A percentile compares a stretch with the other conserved stretches of the same genome.
phyloP scores from a whole-genome alignment of 2,113 vertebrate genomes.

The Mustelus asterias region DNA sequence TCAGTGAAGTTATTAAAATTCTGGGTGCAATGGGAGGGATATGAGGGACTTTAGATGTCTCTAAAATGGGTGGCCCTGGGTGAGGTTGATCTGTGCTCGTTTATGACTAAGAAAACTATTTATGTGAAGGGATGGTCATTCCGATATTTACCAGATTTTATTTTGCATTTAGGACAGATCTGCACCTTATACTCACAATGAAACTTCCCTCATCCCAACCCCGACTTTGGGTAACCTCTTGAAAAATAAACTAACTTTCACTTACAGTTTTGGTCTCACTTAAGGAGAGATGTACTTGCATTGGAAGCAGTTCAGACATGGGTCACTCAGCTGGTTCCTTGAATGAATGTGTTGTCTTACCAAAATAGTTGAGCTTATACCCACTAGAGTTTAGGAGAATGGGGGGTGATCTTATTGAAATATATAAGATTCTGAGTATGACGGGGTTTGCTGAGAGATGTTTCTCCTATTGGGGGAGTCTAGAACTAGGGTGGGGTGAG shows the following conservation, averaged over 20 bases:
- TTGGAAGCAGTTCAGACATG: neutral
- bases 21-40: neutral
- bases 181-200: neutral
- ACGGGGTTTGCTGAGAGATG: neutral
- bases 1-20: conserved; percentile 53
- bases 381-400: neutral
- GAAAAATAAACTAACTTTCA: neutral
- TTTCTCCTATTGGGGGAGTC: neutral
- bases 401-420: neutral
- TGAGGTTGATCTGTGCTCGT: neutral
- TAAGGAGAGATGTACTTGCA: neutral
- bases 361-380: neutral
- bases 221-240: neutral
- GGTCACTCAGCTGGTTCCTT: neutral
- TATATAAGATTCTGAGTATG: neutral
- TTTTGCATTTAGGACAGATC: neutral
- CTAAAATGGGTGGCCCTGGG: neutral
- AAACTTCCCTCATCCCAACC: neutral
- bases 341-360: neutral
- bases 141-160: neutral
- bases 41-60: neutral
- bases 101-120: neutral
- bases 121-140: neutral
- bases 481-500: neutral
- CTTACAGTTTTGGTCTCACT: neutral